Evolutionary conservation across 2,113 vertebrate genomes (phyloP), one percentile per base, ranked within the genome.

Genomic region (Coturnix japonica): DNA sequence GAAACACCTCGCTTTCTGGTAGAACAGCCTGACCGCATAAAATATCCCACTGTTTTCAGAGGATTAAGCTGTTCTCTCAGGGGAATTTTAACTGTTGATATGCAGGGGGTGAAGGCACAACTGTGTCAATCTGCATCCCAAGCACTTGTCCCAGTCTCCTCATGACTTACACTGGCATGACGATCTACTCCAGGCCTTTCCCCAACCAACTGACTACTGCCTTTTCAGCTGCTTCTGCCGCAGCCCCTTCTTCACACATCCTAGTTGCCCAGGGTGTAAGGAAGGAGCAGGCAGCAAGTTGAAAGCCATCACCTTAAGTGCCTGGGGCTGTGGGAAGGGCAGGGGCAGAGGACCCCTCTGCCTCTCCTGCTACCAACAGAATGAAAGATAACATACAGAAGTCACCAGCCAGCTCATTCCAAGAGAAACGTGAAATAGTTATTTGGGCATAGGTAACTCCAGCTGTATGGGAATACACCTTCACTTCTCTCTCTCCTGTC

Each of bases 321-420:
- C 31, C 66, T 51, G 57, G 59, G 43, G 91, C 64, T 82, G 79
- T 6, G 85, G 75, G 43, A 90, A 89, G 69, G 87, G 84, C 85
- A 39, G 91, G 35, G 94, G 54, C 64, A 35, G 41, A 67, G 66
- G 74, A 95, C 88, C 92, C 81, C 90, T 37, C 79, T 59, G 89
- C 93, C 82, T 87, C 87, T 88, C 77, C 60, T 75, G 85, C 69
- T 65, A 81, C 88, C n/a, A 2, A 81, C 77, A 84, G 92, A 90
- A 87, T 59, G 86, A 90, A 89, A 95, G 89, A 93, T 93, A 86
- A 84, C 22, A 33, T 41, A 25, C 66, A 19, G 44, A 92, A 47
- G 63, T 89, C 78, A 87, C 59, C 57, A 77, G 26, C 26, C 67
- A 49, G 20, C n/a, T 93, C 23, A 25, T 65, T 54, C 30, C 63